Conservation (phyloP, 2,888 invertebrate species). For the Odontocolon sp. region DNA sequence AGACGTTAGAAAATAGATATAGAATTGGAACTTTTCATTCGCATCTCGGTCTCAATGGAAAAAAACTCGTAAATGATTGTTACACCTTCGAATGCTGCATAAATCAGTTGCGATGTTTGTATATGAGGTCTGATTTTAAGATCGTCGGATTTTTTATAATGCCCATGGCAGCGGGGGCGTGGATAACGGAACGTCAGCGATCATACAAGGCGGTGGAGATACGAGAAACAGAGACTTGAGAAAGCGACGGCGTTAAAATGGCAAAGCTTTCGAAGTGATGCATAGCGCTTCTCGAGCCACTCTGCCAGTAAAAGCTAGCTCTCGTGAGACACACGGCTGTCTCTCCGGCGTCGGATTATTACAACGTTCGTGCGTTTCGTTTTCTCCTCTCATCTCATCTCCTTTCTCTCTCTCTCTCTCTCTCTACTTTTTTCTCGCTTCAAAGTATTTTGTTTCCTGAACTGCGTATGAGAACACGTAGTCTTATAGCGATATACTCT, state of each 20-base stretch:
- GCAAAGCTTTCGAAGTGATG: constrained; percentile 63
- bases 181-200: constrained; percentile 19
- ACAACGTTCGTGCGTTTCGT: constrained; percentile 45
- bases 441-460: background rate
- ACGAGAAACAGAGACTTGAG: constrained; percentile 22
- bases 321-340: constrained; percentile 58
- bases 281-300: constrained; percentile 63
- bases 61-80: no score
- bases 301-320: constrained; percentile 58
- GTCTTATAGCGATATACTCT: no score
- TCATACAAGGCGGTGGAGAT: constrained; percentile 1
- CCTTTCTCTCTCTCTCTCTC: constrained; percentile 15
- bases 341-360: constrained; percentile 68
- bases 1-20: background rate
- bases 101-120: no score
- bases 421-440: constrained; percentile 8
- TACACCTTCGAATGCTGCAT: no score
- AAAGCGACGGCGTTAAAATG: constrained; percentile 38
- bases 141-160: no score
- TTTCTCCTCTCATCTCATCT: background rate
- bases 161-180: background rate
- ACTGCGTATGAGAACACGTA: background rate
- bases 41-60: no score
- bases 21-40: background rate
- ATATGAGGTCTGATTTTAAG: no score